Percentiles rank a stretch among this genome's conserved stretches.
These are phyloP conservation scores for Seriola dumerili DNA, from an alignment of 2,113 vertebrate species.

Conservation along the genomic window DNA sequence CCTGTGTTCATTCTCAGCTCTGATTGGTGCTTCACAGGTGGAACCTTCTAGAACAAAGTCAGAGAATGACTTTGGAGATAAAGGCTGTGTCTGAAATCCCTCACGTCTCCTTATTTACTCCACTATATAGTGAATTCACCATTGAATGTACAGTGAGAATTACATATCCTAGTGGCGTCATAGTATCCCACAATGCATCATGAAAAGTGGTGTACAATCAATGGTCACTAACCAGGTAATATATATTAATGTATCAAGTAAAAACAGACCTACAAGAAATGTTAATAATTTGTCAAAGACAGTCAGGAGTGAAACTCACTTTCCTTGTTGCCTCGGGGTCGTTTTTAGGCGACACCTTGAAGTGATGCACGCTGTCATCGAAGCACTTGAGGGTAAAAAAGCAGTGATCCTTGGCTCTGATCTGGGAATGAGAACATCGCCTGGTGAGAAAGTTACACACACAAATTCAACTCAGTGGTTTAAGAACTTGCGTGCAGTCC, in stretches of 20 bases:
- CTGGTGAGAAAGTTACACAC: background rate
- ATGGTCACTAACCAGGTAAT: too few relatives aligned
- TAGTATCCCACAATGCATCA: too few relatives aligned
- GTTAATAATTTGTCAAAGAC: background rate
- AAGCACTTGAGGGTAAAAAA: slow-evolving; percentile 95
- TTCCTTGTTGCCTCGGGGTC: slow-evolving; percentile 88
- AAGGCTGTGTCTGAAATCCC: too few relatives aligned
- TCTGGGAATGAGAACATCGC: slow-evolving; percentile 78
- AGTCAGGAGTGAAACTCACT: slow-evolving; percentile 77
- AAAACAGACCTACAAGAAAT: background rate
- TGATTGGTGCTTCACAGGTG: background rate
- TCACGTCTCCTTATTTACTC: too few relatives aligned
- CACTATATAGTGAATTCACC: too few relatives aligned
- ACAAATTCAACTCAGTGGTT: background rate
- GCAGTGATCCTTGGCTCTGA: slow-evolving; percentile 88
- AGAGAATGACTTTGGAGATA: background rate
- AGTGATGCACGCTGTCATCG: slow-evolving; percentile 94
- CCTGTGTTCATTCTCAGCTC: background rate
- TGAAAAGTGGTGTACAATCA: too few relatives aligned
- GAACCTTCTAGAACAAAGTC: background rate
- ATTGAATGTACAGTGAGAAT: too few relatives aligned
- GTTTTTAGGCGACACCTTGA: slow-evolving; percentile 90
- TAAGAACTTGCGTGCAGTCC: background rate
- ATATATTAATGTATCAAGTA: background rate
- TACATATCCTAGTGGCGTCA: too few relatives aligned